phyloP scores from a whole-genome alignment of 2,113 vertebrate species.

The Pogona vitticeps region DNA sequence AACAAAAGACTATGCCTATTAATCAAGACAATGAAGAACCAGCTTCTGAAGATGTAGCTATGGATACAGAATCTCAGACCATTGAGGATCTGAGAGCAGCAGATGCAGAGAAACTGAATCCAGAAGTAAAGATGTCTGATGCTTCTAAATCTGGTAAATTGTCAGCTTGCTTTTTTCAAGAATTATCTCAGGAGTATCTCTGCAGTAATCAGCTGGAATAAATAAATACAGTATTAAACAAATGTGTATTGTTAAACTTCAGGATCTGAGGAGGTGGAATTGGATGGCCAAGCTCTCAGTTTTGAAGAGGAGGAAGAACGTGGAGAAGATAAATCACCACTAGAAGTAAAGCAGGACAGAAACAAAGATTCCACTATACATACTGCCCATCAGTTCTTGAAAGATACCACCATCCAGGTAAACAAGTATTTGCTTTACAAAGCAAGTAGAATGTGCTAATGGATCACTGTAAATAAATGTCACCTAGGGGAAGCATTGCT shows the following conservation, averaged over 20 bases:
- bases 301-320: constrained; percentile 65
- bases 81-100: constrained; percentile 78
- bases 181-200: not conserved
- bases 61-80: constrained; percentile 80
- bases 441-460: too few relatives aligned
- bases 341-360: constrained; percentile 78
- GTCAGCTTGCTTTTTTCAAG: not conserved
- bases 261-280: constrained; percentile 77
- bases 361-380: constrained; percentile 87
- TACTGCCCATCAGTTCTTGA: constrained; percentile 83
- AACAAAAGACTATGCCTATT: constrained; percentile 79
- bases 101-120: constrained; percentile 84
- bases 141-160: constrained; percentile 72
- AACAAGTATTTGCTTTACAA: not conserved
- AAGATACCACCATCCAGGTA: constrained; percentile 73
- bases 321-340: constrained; percentile 55
- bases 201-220: not conserved
- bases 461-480: not conserved
- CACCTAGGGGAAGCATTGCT: too few relatives aligned
- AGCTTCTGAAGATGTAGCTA: constrained; percentile 71
- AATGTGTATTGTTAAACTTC: constrained; percentile 30
- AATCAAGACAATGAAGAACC: constrained; percentile 74
- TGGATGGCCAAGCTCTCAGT: constrained; percentile 74
- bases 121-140: constrained; percentile 78
- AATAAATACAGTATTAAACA: not conserved